A percentile compares a stretch with the other conserved stretches of the same genome.
Evolutionary conservation across 2,113 vertebrate species (phyloP).

Genomic region (Xenopus laevis): DNA sequence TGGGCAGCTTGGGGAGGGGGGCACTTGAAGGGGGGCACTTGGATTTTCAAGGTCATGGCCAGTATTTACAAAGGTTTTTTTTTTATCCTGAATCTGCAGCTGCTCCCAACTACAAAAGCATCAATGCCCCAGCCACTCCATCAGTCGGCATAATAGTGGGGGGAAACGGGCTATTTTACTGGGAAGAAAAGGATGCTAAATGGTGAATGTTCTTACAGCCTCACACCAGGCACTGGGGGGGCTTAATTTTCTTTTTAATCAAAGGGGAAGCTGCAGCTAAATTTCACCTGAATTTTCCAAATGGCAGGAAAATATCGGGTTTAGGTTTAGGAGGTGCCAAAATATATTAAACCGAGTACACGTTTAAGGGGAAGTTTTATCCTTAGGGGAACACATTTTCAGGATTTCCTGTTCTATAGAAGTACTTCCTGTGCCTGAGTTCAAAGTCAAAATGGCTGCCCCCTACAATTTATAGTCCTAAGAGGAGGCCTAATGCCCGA

Average conservation of each 20-base stretch:
- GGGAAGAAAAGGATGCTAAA: constrained; percentile 17
- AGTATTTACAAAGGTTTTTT: background rate
- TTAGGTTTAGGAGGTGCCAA: too few species aligned
- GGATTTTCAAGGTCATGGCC: constrained; percentile 36
- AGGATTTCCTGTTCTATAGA: too few species aligned
- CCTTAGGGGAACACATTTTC: too few species aligned
- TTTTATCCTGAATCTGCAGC: constrained; percentile 29
- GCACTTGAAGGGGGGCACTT: constrained; percentile 20
- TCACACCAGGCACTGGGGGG: background rate
- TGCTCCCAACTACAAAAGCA: constrained; percentile 41
- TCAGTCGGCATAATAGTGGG: constrained; percentile 34
- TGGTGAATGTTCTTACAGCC: background rate
- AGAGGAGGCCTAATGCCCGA: too few species aligned
- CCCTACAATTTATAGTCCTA: too few species aligned
- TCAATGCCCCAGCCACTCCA: constrained; percentile 25
- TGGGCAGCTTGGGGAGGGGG: constrained; percentile 11
- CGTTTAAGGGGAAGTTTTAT: too few species aligned
- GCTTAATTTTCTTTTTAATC: background rate
- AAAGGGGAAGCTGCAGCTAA: background rate
- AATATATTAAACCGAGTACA: too few species aligned
- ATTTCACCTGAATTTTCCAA: too few species aligned
- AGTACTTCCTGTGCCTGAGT: too few species aligned
- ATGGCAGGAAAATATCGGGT: too few species aligned
- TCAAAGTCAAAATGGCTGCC: too few species aligned
- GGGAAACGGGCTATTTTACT: constrained; percentile 11